Evolutionary conservation across 2,113 vertebrate species (phyloP).

Genomic region (Toxostoma redivivum): DNA sequence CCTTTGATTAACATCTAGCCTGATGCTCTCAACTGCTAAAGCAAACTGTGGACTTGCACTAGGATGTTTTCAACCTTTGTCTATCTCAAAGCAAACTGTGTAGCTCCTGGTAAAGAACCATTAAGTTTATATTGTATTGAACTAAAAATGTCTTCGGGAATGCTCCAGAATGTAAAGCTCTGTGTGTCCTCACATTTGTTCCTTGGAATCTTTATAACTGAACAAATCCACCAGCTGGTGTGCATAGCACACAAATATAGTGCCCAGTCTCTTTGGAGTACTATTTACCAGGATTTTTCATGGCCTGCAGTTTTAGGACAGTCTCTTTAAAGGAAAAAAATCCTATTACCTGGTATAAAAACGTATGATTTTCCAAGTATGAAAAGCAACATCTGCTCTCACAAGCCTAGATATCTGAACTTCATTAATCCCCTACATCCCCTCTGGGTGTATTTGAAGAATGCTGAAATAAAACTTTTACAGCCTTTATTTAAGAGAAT

Average conservation of each 20-base stretch:
- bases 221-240: background rate
- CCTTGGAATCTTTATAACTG: background rate
- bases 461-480: background rate
- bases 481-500: background rate
- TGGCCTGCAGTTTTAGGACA: background rate
- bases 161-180: background rate
- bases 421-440: background rate
- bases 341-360: background rate
- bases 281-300: background rate
- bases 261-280: background rate
- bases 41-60: background rate
- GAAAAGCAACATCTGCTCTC: background rate
- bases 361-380: background rate
- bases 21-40: background rate
- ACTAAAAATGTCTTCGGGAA: background rate
- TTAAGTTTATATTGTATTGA: background rate
- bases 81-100: background rate
- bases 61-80: background rate
- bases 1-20: background rate
- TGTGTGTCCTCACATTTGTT: background rate
- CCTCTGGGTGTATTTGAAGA: background rate
- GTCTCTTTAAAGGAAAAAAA: background rate
- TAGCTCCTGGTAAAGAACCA: background rate
- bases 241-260: background rate
- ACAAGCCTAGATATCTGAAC: background rate